Evolutionary conservation across 2,888 invertebrate genomes (phyloP).

Genomic region (Pandemis cinnamomeana): DNA sequence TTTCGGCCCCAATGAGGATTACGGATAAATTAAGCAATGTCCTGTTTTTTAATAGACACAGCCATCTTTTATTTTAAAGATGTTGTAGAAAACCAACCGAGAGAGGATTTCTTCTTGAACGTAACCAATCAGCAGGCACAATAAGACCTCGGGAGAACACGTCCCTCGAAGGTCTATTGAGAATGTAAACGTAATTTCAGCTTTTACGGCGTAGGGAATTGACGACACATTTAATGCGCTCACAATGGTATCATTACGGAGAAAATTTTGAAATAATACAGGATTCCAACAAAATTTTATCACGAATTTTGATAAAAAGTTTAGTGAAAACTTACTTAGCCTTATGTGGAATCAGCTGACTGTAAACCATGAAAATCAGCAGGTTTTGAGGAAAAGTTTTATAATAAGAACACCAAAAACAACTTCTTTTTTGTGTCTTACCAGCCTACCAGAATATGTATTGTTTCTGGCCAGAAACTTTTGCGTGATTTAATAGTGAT

Average conservation of each 20-base stretch:
- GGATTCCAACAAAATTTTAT: not conserved
- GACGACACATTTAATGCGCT: not conserved
- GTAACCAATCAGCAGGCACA: conserved; percentile 30
- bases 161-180: conserved; percentile 12
- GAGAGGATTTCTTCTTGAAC: conserved; percentile 13
- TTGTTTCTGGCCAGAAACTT: not conserved
- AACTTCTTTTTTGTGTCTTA: too few species aligned
- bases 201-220: not conserved
- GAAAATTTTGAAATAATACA: not conserved
- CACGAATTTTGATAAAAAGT: not conserved
- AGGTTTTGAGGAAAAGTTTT: too few species aligned
- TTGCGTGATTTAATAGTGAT: too few species aligned
- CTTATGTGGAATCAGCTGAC: not conserved
- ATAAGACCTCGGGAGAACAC: conserved; percentile 8
- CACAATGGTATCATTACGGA: not conserved
- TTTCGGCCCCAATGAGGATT: too few species aligned
- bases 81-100: not conserved
- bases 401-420: too few species aligned
- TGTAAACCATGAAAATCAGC: not conserved
- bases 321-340: not conserved
- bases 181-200: conserved; percentile 17
- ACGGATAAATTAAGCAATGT: too few species aligned
- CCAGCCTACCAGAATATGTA: not conserved
- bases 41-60: too few species aligned
- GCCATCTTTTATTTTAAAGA: not conserved